Evolutionary conservation across 2,113 vertebrate genomes (phyloP), one percentile per base, ranked within the genome.

Genomic region (Apodemus speciosus): DNA sequence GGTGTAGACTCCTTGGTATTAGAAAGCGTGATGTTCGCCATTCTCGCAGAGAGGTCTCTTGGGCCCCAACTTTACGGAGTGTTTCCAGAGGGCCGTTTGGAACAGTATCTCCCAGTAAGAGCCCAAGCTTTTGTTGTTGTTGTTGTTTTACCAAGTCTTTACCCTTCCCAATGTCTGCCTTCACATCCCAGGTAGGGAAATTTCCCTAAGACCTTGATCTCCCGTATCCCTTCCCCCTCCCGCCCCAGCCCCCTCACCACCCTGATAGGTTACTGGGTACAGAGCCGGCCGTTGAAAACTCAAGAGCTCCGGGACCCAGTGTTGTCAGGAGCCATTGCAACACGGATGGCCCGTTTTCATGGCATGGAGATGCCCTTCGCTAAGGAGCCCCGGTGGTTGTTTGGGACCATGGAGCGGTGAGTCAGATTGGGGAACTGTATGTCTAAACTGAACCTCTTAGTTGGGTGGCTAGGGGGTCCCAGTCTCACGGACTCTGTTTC

Each of bases 291-390:
- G 23, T 97, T 99, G 98, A 90, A 84, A 90, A 99, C 99, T 0
- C 97, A 98, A 56, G 99, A 99, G 88, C 98, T 99, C 60, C 97
- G 96, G 43, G 96, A 98, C 25, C 98, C 99, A 0, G 49, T 91
- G 68, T 96, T 99, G 69, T 99, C 99, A 0, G 97, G 97, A 38
- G 99, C 99, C 98, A 99, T 99, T 1, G 99, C 99, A 0, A 94
- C 75, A 5, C 99, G 99, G 96, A 87, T 99, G 98, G 98, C 99
- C 3, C 98, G 90, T 23, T 99, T 99, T 97, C 99, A 99, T 1
- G 96, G 97, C n/a, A 99, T 99, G 99, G 97, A 97, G 66, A 99
- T 99, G 99, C 99, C 99, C 53, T 99, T 99, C 97, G 99, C 99
- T 97, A 99, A 99, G 96, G 98, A 99, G 96, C 99, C 99, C 16